Conservation (phyloP, 2,113 vertebrate species). For the Solea solea region DNA sequence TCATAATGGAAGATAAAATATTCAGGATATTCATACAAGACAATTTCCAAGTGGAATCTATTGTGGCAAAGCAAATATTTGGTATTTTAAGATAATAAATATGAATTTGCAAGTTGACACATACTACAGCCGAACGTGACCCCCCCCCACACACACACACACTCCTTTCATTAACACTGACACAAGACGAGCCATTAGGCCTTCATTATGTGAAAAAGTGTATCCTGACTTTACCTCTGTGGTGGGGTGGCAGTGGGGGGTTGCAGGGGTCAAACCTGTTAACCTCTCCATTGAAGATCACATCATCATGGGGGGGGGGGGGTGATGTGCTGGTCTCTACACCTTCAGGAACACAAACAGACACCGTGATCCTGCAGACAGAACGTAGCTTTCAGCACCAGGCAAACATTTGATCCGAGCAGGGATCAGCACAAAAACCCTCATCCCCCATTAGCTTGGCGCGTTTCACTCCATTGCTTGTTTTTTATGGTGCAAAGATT, state of each 20-base stretch:
- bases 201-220: not conserved
- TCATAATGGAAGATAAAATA: too few species aligned
- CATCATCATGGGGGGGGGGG: slow-evolving; percentile 46
- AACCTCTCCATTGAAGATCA: slow-evolving; percentile 73
- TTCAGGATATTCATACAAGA: too few species aligned
- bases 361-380: slow-evolving; percentile 62
- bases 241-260: slow-evolving; percentile 19
- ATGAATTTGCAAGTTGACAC: too few species aligned
- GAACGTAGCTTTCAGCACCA: slow-evolving; percentile 67
- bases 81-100: too few species aligned
- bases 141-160: too few species aligned
- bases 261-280: slow-evolving; percentile 77
- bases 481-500: slow-evolving; percentile 4
- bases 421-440: slow-evolving; percentile 34
- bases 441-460: slow-evolving; percentile 38
- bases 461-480: slow-evolving; percentile 30
- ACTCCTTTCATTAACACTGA: not conserved
- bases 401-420: slow-evolving; percentile 56
- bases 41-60: too few species aligned
- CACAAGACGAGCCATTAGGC: too few species aligned
- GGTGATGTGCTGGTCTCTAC: slow-evolving; percentile 43
- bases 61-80: too few species aligned
- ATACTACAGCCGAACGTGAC: too few species aligned
- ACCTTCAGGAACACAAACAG: slow-evolving; percentile 58
- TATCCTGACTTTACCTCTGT: not conserved